Conservation (phyloP, 1,140 invertebrate species). For the Archivesica marissinica region DNA sequence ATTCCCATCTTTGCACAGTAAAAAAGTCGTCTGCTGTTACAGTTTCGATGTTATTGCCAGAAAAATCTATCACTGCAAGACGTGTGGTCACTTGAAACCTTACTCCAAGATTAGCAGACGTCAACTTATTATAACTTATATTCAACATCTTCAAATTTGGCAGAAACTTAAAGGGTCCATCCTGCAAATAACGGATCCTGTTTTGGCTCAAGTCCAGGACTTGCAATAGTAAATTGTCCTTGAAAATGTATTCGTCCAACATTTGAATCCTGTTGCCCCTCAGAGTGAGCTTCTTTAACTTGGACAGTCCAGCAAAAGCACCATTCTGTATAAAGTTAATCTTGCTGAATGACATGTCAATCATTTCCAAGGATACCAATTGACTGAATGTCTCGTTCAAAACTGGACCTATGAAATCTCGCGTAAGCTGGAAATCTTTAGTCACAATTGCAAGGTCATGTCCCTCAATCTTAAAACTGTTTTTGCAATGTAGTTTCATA, state of each 20-base stretch:
- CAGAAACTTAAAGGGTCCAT: slow-evolving; percentile 47
- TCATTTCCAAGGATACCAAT: slow-evolving; percentile 9
- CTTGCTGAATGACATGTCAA: slow-evolving; percentile 41
- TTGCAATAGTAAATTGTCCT: slow-evolving; percentile 45
- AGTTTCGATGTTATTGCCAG: slow-evolving; percentile 48
- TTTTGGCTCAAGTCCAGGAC: slow-evolving; percentile 53
- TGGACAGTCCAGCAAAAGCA: slow-evolving; percentile 31
- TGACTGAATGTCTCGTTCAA: slow-evolving; percentile 50
- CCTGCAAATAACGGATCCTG: slow-evolving; percentile 18
- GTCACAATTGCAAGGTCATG: slow-evolving; percentile 16
- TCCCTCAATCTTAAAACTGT: slow-evolving; percentile 13
- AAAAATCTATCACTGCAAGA: slow-evolving; percentile 43
- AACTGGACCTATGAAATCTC: slow-evolving; percentile 50
- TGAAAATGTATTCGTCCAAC: slow-evolving; percentile 51
- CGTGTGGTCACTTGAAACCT: slow-evolving; percentile 52
- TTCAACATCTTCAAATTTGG: slow-evolving; percentile 50
- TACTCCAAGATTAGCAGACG: slow-evolving; percentile 33
- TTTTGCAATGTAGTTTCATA: slow-evolving; percentile 22
- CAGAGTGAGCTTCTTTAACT: slow-evolving; percentile 26
- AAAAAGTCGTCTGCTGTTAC: slow-evolving; percentile 35
- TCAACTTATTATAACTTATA: slow-evolving; percentile 47
- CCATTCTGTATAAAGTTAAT: slow-evolving; percentile 54
- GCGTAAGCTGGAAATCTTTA: slow-evolving; percentile 23
- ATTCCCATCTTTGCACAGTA: slow-evolving; percentile 32
- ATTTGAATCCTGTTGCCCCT: slow-evolving; percentile 40